A percentile compares a stretch with the other conserved stretches of the same genome.
Evolutionary conservation across 2,797 vertebrate genomes (phyloP).

Genomic region (Holocentrus rufus): DNA sequence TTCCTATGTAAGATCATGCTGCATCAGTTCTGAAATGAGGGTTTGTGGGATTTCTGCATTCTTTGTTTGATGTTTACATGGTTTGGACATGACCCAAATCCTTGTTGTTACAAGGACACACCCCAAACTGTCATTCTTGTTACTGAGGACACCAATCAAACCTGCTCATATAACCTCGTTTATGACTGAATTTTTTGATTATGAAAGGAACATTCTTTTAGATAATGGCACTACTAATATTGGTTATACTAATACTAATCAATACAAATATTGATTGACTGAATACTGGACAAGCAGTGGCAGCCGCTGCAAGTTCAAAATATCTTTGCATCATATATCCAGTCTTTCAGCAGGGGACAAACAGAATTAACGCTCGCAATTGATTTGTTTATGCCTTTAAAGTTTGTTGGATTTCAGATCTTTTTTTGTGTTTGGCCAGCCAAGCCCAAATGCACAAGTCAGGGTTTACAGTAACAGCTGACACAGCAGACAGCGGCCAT

Average conservation of each 20-base stretch:
- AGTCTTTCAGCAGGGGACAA: slow-evolving; percentile 16
- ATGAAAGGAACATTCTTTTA: background rate
- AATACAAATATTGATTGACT: no score
- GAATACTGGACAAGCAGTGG: background rate
- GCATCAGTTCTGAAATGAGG: background rate
- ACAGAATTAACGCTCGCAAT: slow-evolving; percentile 24
- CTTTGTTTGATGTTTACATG: background rate
- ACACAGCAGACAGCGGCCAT: slow-evolving; percentile 57
- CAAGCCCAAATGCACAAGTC: slow-evolving; percentile 63
- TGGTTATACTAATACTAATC: no score
- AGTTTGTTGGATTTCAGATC: slow-evolving; percentile 50
- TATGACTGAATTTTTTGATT: background rate
- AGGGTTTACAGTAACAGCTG: slow-evolving; percentile 67
- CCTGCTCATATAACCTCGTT: background rate
- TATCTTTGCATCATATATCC: slow-evolving; percentile 4
- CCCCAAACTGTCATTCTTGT: background rate
- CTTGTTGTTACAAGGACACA: background rate
- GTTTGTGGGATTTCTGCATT: background rate
- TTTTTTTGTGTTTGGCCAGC: slow-evolving; percentile 45
- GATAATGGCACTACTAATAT: background rate
- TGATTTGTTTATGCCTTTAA: slow-evolving; percentile 54
- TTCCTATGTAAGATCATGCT: background rate
- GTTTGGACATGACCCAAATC: background rate
- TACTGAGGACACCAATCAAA: background rate
- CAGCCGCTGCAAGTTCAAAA: slow-evolving; percentile 4